phyloP scores from a whole-genome alignment of 64 coral and sea anemone genomes.

The Stichodactyla helianthus region DNA sequence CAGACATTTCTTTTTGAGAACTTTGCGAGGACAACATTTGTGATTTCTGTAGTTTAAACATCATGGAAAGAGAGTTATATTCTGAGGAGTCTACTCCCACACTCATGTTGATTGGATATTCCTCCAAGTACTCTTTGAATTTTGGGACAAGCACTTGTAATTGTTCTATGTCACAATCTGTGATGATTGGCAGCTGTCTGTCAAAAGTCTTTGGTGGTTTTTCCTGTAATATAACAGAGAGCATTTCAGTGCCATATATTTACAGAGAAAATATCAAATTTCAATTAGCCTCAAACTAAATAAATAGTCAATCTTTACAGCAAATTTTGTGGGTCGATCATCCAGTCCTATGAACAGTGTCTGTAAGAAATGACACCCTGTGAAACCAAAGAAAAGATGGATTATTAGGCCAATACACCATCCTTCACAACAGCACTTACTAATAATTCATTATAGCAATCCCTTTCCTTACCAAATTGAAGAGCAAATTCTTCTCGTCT shows the following conservation, averaged over 20 bases:
- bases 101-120: slow-evolving; percentile 49
- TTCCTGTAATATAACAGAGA: slow-evolving; percentile 19
- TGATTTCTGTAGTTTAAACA: slow-evolving; percentile 9
- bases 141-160: slow-evolving; percentile 59
- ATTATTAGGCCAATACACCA: not conserved
- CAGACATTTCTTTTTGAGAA: slow-evolving; percentile 19
- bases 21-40: not conserved
- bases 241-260: not conserved
- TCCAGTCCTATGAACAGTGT: slow-evolving; percentile 64
- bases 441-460: not conserved
- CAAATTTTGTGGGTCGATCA: slow-evolving; percentile 69
- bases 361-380: slow-evolving; percentile 82
- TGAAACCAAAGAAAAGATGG: not conserved
- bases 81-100: slow-evolving; percentile 57
- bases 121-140: slow-evolving; percentile 50
- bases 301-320: slow-evolving; percentile 26
- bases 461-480: slow-evolving; percentile 41
- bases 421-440: too few species aligned
- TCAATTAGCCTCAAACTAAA: not conserved
- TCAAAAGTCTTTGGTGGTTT: slow-evolving; percentile 63
- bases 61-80: slow-evolving; percentile 24
- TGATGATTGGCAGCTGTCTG: slow-evolving; percentile 65
- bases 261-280: not conserved
- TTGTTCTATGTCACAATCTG: slow-evolving; percentile 58
- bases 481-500: slow-evolving; percentile 72